These are phyloP conservation scores for Cassiopea andromeda DNA, from an alignment of 30 jellyfish, hydroid and myxozoan species.

Conservation along the genomic window DNA sequence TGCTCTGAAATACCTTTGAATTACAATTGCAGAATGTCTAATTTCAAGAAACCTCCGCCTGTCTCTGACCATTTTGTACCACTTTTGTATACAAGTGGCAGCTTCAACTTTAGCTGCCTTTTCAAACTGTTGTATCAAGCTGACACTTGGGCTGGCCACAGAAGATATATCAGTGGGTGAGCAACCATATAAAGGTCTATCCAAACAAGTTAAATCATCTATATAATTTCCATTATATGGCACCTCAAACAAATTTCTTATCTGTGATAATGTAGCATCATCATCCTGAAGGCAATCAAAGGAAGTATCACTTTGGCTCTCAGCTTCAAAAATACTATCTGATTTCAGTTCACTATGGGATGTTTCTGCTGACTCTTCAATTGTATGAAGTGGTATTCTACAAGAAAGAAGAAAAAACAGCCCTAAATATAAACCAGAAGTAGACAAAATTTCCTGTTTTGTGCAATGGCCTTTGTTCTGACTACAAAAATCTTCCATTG, in stretches of 20 bases:
- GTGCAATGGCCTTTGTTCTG: too few relatives aligned
- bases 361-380: constrained; percentile 57
- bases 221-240: neutral
- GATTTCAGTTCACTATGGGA: constrained; percentile 33
- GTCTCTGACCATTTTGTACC: constrained; percentile 55
- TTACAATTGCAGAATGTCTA: constrained; percentile 36
- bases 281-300: neutral
- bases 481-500: too few relatives aligned
- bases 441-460: neutral
- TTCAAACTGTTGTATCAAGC: constrained; percentile 73
- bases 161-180: neutral
- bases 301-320: neutral
- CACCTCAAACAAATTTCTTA: constrained; percentile 28
- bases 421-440: neutral
- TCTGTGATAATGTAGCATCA: constrained; percentile 6
- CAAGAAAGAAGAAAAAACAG: neutral
- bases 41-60: constrained; percentile 29
- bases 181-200: neutral
- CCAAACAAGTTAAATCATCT: neutral
- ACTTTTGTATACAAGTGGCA: constrained; percentile 50
- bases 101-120: constrained; percentile 73
- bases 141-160: constrained; percentile 56
- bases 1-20: constrained; percentile 48
- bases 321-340: neutral
- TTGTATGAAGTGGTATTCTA: constrained; percentile 79